Conservation (phyloP, 2,888 invertebrate genomes). For the Perdita meconis region DNA sequence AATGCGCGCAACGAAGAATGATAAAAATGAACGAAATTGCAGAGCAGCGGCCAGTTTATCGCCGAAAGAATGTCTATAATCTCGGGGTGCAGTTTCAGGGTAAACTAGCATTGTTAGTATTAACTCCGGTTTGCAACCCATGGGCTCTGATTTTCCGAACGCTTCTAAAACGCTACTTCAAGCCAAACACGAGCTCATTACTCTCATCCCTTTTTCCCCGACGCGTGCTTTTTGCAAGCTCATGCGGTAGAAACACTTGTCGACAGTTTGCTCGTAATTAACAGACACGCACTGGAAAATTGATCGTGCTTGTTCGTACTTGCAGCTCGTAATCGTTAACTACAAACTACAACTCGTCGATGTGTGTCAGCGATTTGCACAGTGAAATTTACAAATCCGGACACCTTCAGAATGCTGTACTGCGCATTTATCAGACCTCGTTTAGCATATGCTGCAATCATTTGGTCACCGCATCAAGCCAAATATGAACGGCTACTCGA, state of each 20-base stretch:
- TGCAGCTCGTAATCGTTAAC: slow-evolving; percentile 36
- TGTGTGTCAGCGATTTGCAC: slow-evolving; percentile 29
- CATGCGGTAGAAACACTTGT: slow-evolving; percentile 39
- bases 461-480: too few species aligned
- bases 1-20: background rate
- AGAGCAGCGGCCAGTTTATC: background rate
- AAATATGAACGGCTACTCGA: too few species aligned
- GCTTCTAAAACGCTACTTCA: background rate
- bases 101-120: too few species aligned
- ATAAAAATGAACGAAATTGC: background rate
- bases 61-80: background rate
- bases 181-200: background rate
- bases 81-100: background rate
- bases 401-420: too few species aligned
- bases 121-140: too few species aligned
- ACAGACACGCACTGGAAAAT: slow-evolving; percentile 47
- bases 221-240: background rate
- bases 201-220: background rate
- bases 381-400: too few species aligned
- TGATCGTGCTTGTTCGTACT: slow-evolving; percentile 22
- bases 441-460: too few species aligned
- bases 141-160: too few species aligned
- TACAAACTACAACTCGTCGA: slow-evolving; percentile 10
- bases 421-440: too few species aligned
- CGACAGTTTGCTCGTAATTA: slow-evolving; percentile 42